phyloP scores from a whole-genome alignment of 2,113 vertebrate genomes.

The Mirza zaza region DNA sequence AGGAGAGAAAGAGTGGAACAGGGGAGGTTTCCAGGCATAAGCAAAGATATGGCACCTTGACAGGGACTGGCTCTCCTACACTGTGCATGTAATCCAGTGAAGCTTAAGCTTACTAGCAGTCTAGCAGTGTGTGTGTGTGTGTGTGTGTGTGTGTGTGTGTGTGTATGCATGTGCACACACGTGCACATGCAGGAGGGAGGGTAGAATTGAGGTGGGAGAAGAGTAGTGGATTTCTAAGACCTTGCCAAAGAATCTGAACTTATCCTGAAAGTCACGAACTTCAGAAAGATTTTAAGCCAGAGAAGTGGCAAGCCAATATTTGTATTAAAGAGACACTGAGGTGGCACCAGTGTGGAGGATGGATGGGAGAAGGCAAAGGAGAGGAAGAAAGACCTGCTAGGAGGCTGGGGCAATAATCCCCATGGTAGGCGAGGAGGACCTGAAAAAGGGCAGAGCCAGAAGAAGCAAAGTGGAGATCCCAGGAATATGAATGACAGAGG shows the following conservation, averaged over 20 bases:
- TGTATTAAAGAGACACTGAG: neutral
- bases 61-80: neutral
- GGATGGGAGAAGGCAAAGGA: neutral
- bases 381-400: neutral
- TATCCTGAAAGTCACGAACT: neutral
- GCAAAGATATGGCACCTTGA: neutral
- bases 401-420: neutral
- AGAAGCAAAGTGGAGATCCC: neutral
- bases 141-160: neutral
- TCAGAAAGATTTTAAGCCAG: neutral
- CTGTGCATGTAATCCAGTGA: neutral
- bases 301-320: neutral
- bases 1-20: neutral
- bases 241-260: neutral
- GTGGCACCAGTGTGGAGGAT: neutral
- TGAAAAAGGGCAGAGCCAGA: neutral
- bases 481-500: neutral
- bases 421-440: neutral
- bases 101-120: neutral
- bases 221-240: neutral
- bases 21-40: neutral
- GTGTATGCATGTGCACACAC: fast-evolving
- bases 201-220: neutral
- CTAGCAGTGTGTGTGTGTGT: neutral
- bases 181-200: too few species aligned